phyloP scores from a whole-genome alignment of 1,140 invertebrate genomes.

The Mercenaria mercenaria region DNA sequence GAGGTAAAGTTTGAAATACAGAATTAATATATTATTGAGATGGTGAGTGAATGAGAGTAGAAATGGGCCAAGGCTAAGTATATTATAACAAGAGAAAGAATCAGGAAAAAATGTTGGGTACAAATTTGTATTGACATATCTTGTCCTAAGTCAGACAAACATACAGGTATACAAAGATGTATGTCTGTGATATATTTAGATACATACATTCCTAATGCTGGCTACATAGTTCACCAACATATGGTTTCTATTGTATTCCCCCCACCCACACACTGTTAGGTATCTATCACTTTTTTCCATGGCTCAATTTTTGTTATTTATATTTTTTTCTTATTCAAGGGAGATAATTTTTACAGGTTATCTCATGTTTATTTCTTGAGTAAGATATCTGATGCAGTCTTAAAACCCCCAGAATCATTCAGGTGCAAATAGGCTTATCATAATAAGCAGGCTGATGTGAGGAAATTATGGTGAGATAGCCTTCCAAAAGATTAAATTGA shows the following conservation, averaged over 20 bases:
- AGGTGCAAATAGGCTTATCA: neutral
- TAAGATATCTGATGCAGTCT: neutral
- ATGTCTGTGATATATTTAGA: neutral
- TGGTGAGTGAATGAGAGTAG: neutral
- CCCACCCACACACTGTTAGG: neutral
- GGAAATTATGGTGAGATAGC: neutral
- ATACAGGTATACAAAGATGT: neutral
- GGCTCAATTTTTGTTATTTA: neutral
- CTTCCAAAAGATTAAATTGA: neutral
- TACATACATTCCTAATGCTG: neutral
- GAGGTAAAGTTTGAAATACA: too few species aligned
- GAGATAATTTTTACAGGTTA: constrained; percentile 13
- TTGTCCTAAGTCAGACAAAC: neutral
- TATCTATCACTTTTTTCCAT: too few species aligned
- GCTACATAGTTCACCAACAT: neutral
- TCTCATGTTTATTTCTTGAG: neutral
- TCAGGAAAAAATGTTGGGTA: neutral
- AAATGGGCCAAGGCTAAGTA: neutral
- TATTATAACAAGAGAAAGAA: neutral
- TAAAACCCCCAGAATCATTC: neutral
- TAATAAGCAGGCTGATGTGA: neutral
- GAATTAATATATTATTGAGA: too few species aligned
- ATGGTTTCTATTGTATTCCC: neutral
- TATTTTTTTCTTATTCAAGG: neutral
- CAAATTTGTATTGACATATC: neutral